Conservation (phyloP, 64 coral and sea anemone genomes). For the Pocillopora verrucosa region DNA sequence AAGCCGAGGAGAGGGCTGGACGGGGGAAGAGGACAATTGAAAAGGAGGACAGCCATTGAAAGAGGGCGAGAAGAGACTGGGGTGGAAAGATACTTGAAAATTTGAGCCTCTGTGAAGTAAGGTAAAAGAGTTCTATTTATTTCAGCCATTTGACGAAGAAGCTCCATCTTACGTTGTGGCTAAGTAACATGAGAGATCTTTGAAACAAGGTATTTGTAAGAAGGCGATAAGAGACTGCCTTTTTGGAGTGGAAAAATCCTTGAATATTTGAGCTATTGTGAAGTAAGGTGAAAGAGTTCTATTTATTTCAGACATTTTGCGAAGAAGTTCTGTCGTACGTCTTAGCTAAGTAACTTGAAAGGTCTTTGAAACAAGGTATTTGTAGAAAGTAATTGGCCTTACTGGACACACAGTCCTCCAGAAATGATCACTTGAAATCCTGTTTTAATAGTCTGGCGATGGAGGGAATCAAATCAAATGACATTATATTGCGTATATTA, state of each 20-base stretch:
- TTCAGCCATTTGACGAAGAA: neutral
- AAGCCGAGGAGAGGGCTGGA: constrained; percentile 71
- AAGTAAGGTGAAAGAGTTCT: neutral
- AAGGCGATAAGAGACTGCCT: neutral
- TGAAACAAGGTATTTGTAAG: neutral
- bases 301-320: neutral
- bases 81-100: neutral
- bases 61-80: neutral
- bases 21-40: constrained; percentile 47
- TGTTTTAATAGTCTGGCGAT: no score
- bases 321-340: neutral
- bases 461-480: no score
- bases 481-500: no score
- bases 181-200: neutral
- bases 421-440: no score
- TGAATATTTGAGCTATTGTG: neutral
- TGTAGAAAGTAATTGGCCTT: neutral
- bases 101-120: neutral
- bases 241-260: neutral
- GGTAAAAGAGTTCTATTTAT: neutral
- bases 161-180: neutral
- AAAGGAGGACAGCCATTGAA: constrained; percentile 79
- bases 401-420: no score
- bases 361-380: neutral
- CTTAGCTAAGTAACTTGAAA: neutral